Conservation (phyloP, 2,113 vertebrate species). For the Calidris pygmaea region DNA sequence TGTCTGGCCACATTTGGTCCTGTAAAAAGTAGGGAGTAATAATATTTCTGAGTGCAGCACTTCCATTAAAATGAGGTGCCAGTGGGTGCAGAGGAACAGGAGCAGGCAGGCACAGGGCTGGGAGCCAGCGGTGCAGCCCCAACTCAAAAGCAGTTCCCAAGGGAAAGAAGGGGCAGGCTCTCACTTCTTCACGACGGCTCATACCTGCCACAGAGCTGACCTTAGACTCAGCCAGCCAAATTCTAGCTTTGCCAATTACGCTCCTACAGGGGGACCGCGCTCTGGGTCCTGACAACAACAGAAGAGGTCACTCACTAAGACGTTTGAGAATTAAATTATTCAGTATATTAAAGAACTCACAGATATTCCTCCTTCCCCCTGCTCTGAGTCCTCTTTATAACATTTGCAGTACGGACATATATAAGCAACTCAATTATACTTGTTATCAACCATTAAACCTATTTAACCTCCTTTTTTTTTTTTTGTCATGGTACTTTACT, state of each 20-base stretch:
- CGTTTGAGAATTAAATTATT: not conserved
- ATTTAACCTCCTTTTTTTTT: not conserved
- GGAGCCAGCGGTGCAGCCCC: not conserved
- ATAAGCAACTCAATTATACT: not conserved
- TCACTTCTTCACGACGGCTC: not conserved
- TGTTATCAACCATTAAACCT: not conserved
- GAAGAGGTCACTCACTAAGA: not conserved
- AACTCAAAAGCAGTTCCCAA: not conserved
- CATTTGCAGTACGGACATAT: not conserved
- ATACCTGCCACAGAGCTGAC: not conserved
- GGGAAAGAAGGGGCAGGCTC: not conserved
- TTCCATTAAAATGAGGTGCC: not conserved
- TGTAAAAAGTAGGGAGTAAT: not conserved
- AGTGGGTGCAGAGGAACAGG: accelerated
- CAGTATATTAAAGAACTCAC: not conserved
- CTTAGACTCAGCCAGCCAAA: not conserved
- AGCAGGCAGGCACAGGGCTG: accelerated
- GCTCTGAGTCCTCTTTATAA: not conserved
- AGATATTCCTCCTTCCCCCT: accelerated
- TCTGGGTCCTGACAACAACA: not conserved
- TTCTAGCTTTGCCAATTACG: not conserved
- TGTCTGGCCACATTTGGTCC: too few relatives aligned
- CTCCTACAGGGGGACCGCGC: not conserved
- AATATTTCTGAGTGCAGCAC: not conserved
- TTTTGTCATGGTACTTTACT: not conserved